Conservation (phyloP, 2,888 invertebrate genomes). For the Trissoscelio sp. region DNA sequence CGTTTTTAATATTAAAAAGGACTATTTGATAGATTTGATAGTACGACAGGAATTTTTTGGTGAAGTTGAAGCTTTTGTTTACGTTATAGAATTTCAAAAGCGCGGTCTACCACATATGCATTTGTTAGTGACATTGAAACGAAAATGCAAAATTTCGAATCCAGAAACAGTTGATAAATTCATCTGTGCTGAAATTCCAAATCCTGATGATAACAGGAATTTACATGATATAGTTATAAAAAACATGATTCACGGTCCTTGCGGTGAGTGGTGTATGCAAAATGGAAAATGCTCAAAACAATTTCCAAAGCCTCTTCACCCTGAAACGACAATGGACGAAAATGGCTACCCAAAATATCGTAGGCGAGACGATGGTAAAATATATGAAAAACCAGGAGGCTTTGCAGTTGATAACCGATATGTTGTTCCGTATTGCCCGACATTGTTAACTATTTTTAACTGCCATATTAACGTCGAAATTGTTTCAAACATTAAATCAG, state of each 20-base stretch:
- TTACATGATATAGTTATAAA: background rate
- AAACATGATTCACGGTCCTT: background rate
- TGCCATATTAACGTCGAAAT: background rate
- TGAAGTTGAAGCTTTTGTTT: constrained; percentile 10
- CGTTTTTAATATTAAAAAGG: no score
- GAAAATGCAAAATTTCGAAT: background rate
- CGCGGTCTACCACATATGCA: background rate
- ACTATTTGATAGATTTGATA: no score
- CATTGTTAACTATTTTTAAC: background rate
- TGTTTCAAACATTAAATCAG: background rate
- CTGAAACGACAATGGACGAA: background rate
- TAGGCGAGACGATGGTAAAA: background rate
- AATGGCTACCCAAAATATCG: background rate
- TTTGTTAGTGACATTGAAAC: constrained; percentile 1
- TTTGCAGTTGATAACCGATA: background rate
- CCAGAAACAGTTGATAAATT: background rate
- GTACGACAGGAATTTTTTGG: no score
- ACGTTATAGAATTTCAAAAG: background rate
- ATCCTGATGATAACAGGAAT: background rate
- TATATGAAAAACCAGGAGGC: background rate
- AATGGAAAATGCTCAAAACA: background rate
- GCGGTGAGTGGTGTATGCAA: no score
- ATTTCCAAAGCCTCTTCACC: background rate
- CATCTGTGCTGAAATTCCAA: constrained; percentile 1
- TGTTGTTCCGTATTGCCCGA: background rate